Percentiles rank a stretch among this genome's conserved stretches.
Conservation (phyloP, 2,113 vertebrate genomes). For the Talpa occidentalis region DNA sequence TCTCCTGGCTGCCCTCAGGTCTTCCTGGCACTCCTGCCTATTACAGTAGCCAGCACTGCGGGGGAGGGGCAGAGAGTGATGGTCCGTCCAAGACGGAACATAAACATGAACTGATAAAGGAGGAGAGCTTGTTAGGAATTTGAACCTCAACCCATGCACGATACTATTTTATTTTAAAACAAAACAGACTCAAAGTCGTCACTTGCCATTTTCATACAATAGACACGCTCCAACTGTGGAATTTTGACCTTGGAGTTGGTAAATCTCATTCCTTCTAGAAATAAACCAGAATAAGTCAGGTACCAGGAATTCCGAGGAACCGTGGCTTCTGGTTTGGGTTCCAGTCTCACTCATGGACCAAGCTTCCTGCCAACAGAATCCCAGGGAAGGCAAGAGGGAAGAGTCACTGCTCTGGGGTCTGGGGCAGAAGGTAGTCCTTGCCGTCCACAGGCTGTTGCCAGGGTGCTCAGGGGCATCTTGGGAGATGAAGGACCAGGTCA, state of each 20-base stretch:
- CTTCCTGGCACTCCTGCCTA: too few relatives aligned
- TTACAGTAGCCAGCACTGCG: too few relatives aligned
- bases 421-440: background rate
- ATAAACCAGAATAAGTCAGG: background rate
- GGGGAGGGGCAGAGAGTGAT: too few relatives aligned
- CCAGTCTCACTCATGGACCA: background rate
- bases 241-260: background rate
- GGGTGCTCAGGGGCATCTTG: background rate
- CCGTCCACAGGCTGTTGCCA: background rate
- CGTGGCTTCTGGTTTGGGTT: background rate
- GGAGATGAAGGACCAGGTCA: too few relatives aligned
- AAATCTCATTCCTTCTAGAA: background rate
- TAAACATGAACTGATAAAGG: background rate
- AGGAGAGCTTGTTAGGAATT: background rate
- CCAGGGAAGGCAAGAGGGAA: background rate
- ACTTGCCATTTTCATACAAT: background rate
- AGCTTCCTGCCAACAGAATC: background rate
- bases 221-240: background rate
- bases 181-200: background rate
- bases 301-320: conserved; percentile 15
- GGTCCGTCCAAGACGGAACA: background rate
- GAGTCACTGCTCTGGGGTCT: background rate
- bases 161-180: background rate
- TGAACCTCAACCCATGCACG: background rate
- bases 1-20: too few relatives aligned